phyloP scores from a whole-genome alignment of 2,113 vertebrate species.

The Salvelinus alpinus region DNA sequence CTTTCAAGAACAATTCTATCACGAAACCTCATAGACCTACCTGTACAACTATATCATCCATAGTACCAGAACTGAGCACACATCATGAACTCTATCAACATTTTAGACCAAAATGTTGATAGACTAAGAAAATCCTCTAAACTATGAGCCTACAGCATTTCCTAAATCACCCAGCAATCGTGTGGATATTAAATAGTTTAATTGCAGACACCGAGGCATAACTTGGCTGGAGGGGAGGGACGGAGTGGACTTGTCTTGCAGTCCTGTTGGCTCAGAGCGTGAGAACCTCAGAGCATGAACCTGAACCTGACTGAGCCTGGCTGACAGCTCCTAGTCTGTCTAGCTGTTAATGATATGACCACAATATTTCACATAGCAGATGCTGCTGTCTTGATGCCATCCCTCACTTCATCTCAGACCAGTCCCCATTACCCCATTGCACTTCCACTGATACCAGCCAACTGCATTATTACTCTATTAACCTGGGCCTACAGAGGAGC shows the following conservation, averaged over 20 bases:
- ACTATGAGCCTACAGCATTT: neutral
- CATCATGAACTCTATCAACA: neutral
- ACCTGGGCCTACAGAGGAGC: neutral
- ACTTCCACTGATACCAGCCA: neutral
- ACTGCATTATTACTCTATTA: neutral
- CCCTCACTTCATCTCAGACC: neutral
- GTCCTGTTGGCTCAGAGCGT: neutral
- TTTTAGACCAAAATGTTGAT: no score
- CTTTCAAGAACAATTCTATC: neutral
- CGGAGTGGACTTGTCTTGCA: no score
- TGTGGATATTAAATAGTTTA: neutral
- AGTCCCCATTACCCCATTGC: neutral
- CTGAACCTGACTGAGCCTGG: neutral
- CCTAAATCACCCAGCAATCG: neutral
- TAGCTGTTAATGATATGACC: conserved; percentile 13
- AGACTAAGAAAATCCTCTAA: no score
- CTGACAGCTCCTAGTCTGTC: conserved; percentile 21
- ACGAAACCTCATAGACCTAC: neutral
- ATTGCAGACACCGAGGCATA: neutral
- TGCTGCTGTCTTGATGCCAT: neutral
- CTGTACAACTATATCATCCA: neutral
- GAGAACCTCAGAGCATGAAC: conserved; percentile 5
- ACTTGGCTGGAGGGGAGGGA: neutral
- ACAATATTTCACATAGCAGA: neutral
- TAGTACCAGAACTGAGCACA: neutral